phyloP scores from a whole-genome alignment of 2,113 vertebrate genomes.

The Chionodraco myersi region DNA sequence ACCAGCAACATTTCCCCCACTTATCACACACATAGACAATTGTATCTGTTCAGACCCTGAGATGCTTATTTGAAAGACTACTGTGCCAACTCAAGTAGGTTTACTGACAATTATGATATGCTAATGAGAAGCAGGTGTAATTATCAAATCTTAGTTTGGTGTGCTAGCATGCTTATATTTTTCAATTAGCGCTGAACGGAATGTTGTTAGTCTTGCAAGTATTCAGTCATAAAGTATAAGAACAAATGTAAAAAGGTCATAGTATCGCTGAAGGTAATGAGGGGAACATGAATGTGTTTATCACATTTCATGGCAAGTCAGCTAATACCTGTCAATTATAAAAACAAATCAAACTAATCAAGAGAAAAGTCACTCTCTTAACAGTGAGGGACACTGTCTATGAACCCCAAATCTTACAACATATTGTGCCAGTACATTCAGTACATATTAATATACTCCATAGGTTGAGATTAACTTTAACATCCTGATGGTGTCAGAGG shows the following conservation, averaged over 20 bases:
- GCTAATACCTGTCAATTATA: neutral
- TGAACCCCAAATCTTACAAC: neutral
- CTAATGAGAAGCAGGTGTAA: too few species aligned
- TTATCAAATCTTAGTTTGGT: too few species aligned
- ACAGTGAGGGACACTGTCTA: neutral
- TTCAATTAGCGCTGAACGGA: neutral
- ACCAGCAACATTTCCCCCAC: slow-evolving; percentile 28
- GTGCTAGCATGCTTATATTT: neutral
- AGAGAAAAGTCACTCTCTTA: neutral
- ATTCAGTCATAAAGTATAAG: neutral
- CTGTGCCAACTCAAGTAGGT: slow-evolving; percentile 20
- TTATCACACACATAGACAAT: slow-evolving; percentile 20
- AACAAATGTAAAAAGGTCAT: neutral
- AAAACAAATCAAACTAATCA: neutral
- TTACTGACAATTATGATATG: neutral
- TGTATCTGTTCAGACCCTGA: slow-evolving; percentile 14
- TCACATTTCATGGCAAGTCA: neutral
- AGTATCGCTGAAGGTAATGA: neutral
- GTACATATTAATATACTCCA: neutral
- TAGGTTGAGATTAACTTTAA: neutral
- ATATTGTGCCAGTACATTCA: neutral
- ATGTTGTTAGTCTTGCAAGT: neutral
- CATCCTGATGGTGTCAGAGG: neutral
- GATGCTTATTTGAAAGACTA: slow-evolving; percentile 7
- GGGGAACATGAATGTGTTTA: neutral